Conservation (phyloP, 2,888 invertebrate genomes). For the Tortricodes alternella region DNA sequence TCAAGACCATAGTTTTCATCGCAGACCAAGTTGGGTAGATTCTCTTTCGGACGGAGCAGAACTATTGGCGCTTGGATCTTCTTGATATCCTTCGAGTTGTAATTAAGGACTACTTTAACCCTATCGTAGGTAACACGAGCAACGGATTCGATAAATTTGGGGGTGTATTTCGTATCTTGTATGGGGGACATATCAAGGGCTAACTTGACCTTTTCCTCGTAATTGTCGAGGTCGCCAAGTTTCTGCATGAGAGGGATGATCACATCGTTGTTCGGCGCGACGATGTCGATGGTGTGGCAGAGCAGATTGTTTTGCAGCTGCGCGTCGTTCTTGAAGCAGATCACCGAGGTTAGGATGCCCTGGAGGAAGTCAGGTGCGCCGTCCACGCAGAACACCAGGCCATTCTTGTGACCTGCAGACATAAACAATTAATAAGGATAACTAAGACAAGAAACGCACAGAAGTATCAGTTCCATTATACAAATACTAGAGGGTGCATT, state of each 20-base stretch:
- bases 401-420: constrained; percentile 67
- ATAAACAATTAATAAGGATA: neutral
- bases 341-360: constrained; percentile 73
- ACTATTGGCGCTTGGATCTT: constrained; percentile 83
- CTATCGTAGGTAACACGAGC: constrained; percentile 71
- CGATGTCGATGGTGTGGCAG: constrained; percentile 78
- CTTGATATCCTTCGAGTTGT: constrained; percentile 65
- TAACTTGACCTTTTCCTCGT: constrained; percentile 81
- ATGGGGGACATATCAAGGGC: constrained; percentile 64
- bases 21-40: constrained; percentile 71
- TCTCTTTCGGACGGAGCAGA: constrained; percentile 85
- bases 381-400: constrained; percentile 89
- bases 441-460: neutral
- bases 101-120: constrained; percentile 76
- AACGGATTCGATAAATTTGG: constrained; percentile 53
- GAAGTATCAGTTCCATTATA: too few relatives aligned
- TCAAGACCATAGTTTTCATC: constrained; percentile 87
- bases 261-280: constrained; percentile 67
- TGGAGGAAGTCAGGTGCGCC: constrained; percentile 89
- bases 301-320: constrained; percentile 83
- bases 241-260: constrained; percentile 61
- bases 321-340: constrained; percentile 65
- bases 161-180: constrained; percentile 60
- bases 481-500: too few relatives aligned
- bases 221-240: constrained; percentile 77